Evolutionary conservation across 2,888 invertebrate species (phyloP).

Genomic region (Tachina grossa): DNA sequence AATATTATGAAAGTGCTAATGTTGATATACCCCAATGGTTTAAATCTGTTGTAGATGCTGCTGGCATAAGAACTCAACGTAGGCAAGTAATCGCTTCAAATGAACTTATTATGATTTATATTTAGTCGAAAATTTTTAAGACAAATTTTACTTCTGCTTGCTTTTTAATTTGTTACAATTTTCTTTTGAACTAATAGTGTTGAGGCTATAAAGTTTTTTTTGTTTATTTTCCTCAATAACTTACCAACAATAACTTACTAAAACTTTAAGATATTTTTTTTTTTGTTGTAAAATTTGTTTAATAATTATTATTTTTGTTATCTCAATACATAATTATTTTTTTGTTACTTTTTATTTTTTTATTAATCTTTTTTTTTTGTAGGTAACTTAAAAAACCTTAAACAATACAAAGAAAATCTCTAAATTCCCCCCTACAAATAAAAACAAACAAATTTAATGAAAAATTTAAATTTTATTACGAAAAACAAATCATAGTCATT

Average conservation of each 20-base stretch:
- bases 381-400: conserved; percentile 82
- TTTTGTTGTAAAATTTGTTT: conserved; percentile 56
- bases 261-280: conserved; percentile 61
- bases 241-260: conserved; percentile 35
- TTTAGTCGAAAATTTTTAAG: not conserved
- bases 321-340: conserved; percentile 70
- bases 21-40: conserved; percentile 94
- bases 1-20: conserved; percentile 88
- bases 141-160: conserved; percentile 54
- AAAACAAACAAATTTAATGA: conserved; percentile 73
- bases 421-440: conserved; percentile 67
- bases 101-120: conserved; percentile 11
- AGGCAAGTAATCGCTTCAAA: conserved; percentile 77
- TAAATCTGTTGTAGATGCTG: conserved; percentile 85
- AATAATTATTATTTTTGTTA: conserved; percentile 56
- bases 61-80: conserved; percentile 81
- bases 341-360: conserved; percentile 77
- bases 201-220: conserved; percentile 27
- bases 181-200: conserved; percentile 54
- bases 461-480: conserved; percentile 62
- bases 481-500: conserved; percentile 72
- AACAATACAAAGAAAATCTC: conserved; percentile 59
- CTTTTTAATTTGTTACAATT: conserved; percentile 10
- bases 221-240: conserved; percentile 27
- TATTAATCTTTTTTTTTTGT: conserved; percentile 82